phyloP scores from a whole-genome alignment of 1,140 invertebrate genomes.

The Paralvinella palmiformis region DNA sequence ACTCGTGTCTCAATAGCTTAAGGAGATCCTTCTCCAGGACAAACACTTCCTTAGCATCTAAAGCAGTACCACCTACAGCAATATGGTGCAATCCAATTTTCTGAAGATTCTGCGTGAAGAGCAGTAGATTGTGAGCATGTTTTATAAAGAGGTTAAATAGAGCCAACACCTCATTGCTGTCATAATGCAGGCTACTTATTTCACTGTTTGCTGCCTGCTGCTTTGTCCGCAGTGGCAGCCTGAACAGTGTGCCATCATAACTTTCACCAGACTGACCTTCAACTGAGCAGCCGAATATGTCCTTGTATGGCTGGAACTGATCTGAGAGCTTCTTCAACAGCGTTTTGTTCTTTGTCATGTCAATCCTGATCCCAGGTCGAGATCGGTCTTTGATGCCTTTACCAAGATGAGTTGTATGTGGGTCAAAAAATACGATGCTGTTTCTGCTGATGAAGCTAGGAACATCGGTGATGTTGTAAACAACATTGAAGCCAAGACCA shows the following conservation, averaged over 20 bases:
- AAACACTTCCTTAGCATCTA: neutral
- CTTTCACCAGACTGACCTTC: conserved; percentile 16
- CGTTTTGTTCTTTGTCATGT: conserved; percentile 2
- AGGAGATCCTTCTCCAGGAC: neutral
- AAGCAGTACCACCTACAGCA: neutral
- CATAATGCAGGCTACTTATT: conserved; percentile 13
- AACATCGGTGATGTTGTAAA: conserved; percentile 44
- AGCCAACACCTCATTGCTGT: conserved; percentile 20
- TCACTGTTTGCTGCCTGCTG: conserved; percentile 25
- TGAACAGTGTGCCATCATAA: conserved; percentile 28
- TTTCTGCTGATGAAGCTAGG: conserved; percentile 36
- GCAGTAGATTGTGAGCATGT: neutral
- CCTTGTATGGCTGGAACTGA: conserved; percentile 13
- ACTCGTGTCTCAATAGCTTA: neutral
- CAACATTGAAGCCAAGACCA: conserved; percentile 40
- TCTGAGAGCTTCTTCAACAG: conserved; percentile 6
- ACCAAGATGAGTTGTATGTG: conserved; percentile 31
- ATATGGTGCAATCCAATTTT: neutral
- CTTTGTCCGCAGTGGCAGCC: conserved; percentile 26
- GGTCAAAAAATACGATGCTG: conserved; percentile 40
- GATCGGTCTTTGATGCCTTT: conserved; percentile 14
- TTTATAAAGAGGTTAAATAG: conserved; percentile 17
- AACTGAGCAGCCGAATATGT: conserved; percentile 18
- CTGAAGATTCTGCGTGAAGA: conserved; percentile 1
- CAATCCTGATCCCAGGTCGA: conserved; percentile 16